Base-by-base conservation (phyloP, 2,888 invertebrate species). In the Diarsia rubi region DNA sequence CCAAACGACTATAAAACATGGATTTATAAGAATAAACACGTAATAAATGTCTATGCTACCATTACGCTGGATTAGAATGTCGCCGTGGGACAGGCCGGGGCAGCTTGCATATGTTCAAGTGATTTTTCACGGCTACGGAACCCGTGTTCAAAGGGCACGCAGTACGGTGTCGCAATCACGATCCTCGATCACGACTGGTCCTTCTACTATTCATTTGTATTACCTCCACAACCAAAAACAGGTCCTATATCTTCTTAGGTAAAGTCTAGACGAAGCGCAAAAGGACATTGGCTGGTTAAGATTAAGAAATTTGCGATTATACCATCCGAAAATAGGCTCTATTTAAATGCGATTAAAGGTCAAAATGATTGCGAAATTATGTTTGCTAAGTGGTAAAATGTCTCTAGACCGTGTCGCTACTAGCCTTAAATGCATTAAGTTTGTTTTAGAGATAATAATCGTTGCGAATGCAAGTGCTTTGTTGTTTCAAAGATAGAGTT, bases 371-470 rank as follows among this genome's bases (percentile, higher is more conserved):
- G 91, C 82, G 90, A 83, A 83, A 74, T 78, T 84, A 84, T 75
- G 81, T 90, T 92, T 89, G 92, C 88, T 88, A 88, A 91, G 90
- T 91, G 91, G 92, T 88, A 90, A 94, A 95, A 94, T 94, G 95
- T 95, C 94, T 95, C 92, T 93, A 94, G 95, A 95, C 94, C 95
- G 95, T 96, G 95, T 96, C 95, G 95, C 96, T 96, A 95, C 94
- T 93, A 95, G 94, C 94, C 93, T 95, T 95, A 95, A 95, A 95
- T 95, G 96, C 96, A 95, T 94, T 96, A 95, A 95, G 96, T 96
- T 95, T 94, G 95, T 95, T 95, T 94, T 91, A 94, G 93, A 96
- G 96, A 96, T 96, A 96, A 96, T 95, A 96, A 96, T 96, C 96
- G 92, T 94, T 94, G 95, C 94, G 94, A 95, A 95, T 94, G 95